Conservation (phyloP, 1,140 invertebrate species). For the Cardiocondyla obscurior region DNA sequence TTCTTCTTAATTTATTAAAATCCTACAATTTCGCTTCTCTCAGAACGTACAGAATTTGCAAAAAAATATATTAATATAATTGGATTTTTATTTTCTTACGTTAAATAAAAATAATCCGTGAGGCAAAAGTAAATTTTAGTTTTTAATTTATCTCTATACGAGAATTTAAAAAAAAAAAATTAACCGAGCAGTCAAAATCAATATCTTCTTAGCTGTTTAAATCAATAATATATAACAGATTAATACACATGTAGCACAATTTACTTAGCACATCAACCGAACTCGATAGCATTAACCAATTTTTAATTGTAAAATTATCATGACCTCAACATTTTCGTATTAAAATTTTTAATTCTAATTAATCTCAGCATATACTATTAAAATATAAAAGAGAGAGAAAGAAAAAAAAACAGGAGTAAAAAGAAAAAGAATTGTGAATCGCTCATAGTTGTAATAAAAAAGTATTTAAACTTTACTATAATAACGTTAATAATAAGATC, state of each 20-base stretch:
- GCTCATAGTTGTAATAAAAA: neutral
- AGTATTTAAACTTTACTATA: neutral
- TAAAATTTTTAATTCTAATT: neutral
- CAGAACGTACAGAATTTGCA: neutral
- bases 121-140: neutral
- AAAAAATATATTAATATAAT: constrained; percentile 7
- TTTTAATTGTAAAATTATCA: neutral
- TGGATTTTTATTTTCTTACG: neutral
- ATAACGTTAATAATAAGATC: neutral
- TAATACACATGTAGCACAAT: neutral
- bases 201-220: neutral
- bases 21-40: constrained; percentile 12
- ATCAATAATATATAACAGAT: neutral
- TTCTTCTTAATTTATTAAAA: constrained; percentile 26
- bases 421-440: neutral
- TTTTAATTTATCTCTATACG: neutral
- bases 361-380: neutral
- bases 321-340: neutral
- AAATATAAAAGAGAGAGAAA: neutral
- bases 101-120: neutral
- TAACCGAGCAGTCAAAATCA: neutral
- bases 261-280: neutral
- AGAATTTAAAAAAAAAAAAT: neutral
- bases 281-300: neutral
- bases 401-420: neutral